Percentiles rank a stretch among this genome's conserved stretches.
phyloP scores from a whole-genome alignment of 2,113 vertebrate genomes.

The Scatophagus argus region DNA sequence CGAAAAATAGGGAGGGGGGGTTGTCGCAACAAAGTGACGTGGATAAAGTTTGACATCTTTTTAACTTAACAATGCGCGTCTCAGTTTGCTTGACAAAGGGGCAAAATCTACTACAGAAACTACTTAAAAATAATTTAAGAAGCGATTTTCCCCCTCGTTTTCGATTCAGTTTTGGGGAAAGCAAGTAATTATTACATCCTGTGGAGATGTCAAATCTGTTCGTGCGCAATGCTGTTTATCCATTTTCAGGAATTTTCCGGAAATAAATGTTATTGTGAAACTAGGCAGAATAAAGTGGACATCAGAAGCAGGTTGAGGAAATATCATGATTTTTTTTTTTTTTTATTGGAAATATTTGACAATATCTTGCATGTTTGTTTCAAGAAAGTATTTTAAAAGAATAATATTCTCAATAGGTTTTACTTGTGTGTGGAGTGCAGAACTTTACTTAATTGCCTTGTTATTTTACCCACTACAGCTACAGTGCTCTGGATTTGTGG shows the following conservation, averaged over 20 bases:
- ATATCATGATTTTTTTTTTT: too few relatives aligned
- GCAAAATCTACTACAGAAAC: neutral
- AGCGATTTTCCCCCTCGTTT: rapidly evolving
- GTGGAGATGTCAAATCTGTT: neutral
- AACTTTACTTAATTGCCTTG: neutral
- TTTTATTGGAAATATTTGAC: neutral
- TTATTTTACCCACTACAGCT: neutral
- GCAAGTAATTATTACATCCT: neutral
- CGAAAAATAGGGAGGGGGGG: too few relatives aligned
- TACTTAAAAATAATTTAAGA: neutral
- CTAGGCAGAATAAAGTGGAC: neutral
- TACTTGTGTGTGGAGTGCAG: neutral
- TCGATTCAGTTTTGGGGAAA: neutral
- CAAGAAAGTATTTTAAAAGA: neutral
- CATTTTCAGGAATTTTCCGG: constrained; percentile 15
- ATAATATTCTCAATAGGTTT: neutral
- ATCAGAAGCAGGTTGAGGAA: neutral
- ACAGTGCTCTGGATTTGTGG: constrained; percentile 4
- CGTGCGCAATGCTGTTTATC: neutral
- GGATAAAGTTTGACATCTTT: neutral
- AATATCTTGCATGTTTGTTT: neutral
- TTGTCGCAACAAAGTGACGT: neutral
- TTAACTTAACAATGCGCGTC: neutral
- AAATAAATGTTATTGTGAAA: constrained; percentile 22
- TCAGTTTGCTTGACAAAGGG: neutral